Percentiles rank a stretch among this genome's conserved stretches.
Evolutionary conservation across 2,888 invertebrate genomes (phyloP).

Genomic region (Lasiommata megera): DNA sequence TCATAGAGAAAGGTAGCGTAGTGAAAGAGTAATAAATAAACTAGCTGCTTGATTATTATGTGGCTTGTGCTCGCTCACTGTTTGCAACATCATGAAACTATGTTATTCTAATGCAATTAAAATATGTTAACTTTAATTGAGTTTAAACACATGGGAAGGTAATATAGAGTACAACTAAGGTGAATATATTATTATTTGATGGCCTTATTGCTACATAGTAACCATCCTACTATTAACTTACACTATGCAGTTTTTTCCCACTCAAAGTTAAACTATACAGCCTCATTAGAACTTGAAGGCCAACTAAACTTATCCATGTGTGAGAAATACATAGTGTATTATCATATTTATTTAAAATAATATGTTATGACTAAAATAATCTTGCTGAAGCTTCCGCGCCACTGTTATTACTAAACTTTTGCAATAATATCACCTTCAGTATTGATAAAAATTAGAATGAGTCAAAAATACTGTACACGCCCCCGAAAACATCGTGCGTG

Average conservation of each 20-base stretch:
- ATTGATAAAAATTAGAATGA: conserved; percentile 13
- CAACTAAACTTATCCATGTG: neutral
- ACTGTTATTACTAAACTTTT: neutral
- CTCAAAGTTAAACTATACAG: neutral
- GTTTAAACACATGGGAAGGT: no score
- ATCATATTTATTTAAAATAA: no score
- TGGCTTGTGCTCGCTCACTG: no score
- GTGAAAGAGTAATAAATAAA: no score
- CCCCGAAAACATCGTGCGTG: conserved; percentile 27
- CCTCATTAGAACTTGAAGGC: neutral
- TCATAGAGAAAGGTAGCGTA: no score
- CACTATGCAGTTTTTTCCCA: neutral
- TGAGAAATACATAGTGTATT: neutral
- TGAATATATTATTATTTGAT: no score
- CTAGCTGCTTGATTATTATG: no score
- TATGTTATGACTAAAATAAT: neutral
- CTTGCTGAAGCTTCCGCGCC: neutral
- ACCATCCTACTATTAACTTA: neutral
- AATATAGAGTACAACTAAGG: no score
- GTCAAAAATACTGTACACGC: conserved; percentile 32
- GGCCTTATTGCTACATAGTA: no score
- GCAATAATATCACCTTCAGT: neutral
- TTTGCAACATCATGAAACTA: no score
- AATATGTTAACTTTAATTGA: no score
- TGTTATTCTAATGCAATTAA: no score